Evolutionary conservation across 2,888 invertebrate species (phyloP).

Genomic region (Caenorhabditis japonica): DNA sequence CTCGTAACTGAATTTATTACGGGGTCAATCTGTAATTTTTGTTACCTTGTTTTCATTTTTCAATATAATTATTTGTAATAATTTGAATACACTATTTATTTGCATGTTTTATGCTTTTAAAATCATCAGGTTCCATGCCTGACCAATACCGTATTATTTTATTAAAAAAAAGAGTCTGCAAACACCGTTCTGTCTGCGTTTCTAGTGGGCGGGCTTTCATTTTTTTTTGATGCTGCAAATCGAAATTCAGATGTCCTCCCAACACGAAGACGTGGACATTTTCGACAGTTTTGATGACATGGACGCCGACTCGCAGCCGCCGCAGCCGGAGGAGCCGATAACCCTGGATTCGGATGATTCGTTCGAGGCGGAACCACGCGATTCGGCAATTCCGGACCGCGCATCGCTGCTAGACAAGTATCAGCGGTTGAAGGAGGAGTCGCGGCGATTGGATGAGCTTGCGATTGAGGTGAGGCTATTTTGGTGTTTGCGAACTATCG

Average conservation of each 20-base stretch:
- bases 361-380: constrained; percentile 14
- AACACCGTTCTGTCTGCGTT: too few species aligned
- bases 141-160: neutral
- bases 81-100: neutral
- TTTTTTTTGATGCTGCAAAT: too few species aligned
- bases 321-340: neutral
- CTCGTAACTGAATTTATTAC: too few species aligned
- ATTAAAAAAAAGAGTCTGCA: too few species aligned
- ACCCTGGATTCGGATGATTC: constrained; percentile 31
- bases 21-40: too few species aligned
- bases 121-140: neutral
- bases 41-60: neutral
- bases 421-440: constrained; percentile 30
- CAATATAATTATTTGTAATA: neutral
- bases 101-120: neutral
- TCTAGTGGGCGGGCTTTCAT: too few species aligned
- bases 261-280: neutral
- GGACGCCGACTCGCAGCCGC: too few species aligned
- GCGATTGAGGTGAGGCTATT: constrained; percentile 27
- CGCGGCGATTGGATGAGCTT: constrained; percentile 30
- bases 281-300: neutral
- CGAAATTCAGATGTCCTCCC: too few species aligned
- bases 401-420: constrained; percentile 24
- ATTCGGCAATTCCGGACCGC: neutral
- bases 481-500: neutral